phyloP scores from a whole-genome alignment of 2,888 invertebrate species.

The Yponomeuta evonymella region DNA sequence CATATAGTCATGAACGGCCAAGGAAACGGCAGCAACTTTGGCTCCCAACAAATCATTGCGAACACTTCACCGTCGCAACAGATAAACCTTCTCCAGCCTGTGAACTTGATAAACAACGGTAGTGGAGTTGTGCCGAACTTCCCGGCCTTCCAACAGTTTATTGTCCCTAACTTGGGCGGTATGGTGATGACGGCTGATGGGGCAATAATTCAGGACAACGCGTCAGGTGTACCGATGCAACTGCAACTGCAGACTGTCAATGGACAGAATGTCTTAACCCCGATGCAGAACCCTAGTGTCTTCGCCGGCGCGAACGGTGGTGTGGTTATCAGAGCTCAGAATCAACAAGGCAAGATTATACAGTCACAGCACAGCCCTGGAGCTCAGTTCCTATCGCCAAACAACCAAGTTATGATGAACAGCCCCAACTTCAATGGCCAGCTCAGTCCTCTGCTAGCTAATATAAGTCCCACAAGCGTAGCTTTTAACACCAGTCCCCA shows the following conservation, averaged over 20 bases:
- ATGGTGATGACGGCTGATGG: conserved; percentile 90
- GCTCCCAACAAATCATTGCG: conserved; percentile 82
- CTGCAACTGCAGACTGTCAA: conserved; percentile 88
- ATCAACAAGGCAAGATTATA: conserved; percentile 82
- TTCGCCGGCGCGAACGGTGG: conserved; percentile 82
- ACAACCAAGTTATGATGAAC: conserved; percentile 85
- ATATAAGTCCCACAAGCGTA: conserved; percentile 82
- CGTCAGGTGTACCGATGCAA: conserved; percentile 81
- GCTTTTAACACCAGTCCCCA: conserved; percentile 76
- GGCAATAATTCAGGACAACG: conserved; percentile 83
- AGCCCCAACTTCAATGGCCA: conserved; percentile 84
- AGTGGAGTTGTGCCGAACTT: conserved; percentile 84
- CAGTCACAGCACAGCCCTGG: conserved; percentile 81
- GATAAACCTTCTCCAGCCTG: conserved; percentile 86
- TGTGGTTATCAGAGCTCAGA: conserved; percentile 86
- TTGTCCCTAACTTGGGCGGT: conserved; percentile 87
- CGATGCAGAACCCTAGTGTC: conserved; percentile 79
- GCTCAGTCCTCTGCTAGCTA: conserved; percentile 85
- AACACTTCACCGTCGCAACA: conserved; percentile 75
- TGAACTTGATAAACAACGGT: conserved; percentile 84
- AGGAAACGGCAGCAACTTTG: conserved; percentile 75
- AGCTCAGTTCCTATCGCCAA: conserved; percentile 84
- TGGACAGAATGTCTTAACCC: conserved; percentile 84
- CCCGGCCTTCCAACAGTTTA: conserved; percentile 87
- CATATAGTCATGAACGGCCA: conserved; percentile 88